A percentile compares a stretch with the other conserved stretches of the same genome.
These are phyloP conservation scores for Bostrychus sinensis DNA, from an alignment of 2,113 vertebrate genomes.

Conservation along the genomic window DNA sequence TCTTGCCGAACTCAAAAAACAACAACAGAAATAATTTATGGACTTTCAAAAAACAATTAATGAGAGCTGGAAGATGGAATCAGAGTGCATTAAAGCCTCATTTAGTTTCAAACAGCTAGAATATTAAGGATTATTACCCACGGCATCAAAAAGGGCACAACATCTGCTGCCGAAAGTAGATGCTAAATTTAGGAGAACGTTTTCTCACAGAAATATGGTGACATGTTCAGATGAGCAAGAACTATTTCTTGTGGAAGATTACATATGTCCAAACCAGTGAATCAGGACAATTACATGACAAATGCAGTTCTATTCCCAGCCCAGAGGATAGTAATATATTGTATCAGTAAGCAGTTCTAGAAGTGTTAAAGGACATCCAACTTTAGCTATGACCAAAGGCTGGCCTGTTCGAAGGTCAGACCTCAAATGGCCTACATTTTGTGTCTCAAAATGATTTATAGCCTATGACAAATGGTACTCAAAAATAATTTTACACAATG, in stretches of 20 bases:
- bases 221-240: conserved; percentile 18
- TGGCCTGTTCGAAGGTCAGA: conserved; percentile 3
- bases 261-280: conserved; percentile 14
- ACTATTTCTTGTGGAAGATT: conserved; percentile 8
- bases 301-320: background rate
- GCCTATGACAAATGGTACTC: background rate
- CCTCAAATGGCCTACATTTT: conserved; percentile 4
- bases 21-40: conserved; percentile 57
- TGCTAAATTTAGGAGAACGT: conserved; percentile 61
- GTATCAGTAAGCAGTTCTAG: background rate
- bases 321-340: conserved; percentile 4
- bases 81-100: conserved; percentile 80
- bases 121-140: conserved; percentile 78
- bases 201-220: conserved; percentile 47
- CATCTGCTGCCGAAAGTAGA: conserved; percentile 63
- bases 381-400: conserved; percentile 1
- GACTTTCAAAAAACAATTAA: conserved; percentile 77
- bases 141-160: conserved; percentile 69
- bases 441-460: background rate
- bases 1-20: conserved; percentile 43
- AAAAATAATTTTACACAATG: background rate
- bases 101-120: conserved; percentile 77
- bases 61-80: conserved; percentile 72
- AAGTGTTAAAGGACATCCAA: conserved; percentile 6
- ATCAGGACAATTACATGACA: conserved; percentile 9